These are phyloP conservation scores for Platynereis dumerilii DNA, from an alignment of 2,888 invertebrate genomes.

Conservation along the genomic window DNA sequence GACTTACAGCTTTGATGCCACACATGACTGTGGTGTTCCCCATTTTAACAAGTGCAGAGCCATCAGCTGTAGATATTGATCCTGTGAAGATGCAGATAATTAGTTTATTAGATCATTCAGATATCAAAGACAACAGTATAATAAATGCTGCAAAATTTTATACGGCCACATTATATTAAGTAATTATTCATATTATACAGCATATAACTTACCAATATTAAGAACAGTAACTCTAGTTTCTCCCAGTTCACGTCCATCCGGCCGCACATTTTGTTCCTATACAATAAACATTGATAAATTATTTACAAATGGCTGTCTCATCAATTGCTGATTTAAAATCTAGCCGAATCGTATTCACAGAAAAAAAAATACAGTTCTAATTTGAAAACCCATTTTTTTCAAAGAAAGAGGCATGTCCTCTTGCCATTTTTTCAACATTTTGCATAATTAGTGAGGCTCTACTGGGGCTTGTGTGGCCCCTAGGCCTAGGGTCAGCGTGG, in stretches of 20 bases:
- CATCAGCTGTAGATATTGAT: constrained; percentile 59
- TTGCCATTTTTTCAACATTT: too few species aligned
- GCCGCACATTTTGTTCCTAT: constrained; percentile 73
- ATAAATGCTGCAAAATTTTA: neutral
- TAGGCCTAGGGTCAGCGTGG: too few species aligned
- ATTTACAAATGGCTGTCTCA: too few species aligned
- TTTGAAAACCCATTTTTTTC: too few species aligned
- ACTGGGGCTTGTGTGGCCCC: too few species aligned
- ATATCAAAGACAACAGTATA: neutral
- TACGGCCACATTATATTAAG: neutral
- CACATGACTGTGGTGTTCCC: constrained; percentile 85
- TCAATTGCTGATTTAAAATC: too few species aligned
- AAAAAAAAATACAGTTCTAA: too few species aligned
- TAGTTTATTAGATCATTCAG: neutral
- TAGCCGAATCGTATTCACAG: too few species aligned
- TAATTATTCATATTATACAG: neutral
- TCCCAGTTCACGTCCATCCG: constrained; percentile 78
- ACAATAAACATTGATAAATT: too few species aligned
- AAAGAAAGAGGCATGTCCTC: too few species aligned
- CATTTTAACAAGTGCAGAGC: constrained; percentile 64
- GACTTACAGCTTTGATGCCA: constrained; percentile 81
- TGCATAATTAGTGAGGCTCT: too few species aligned
- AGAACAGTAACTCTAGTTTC: constrained; percentile 74
- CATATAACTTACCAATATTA: constrained; percentile 67
- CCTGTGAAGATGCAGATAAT: constrained; percentile 37